phyloP scores from a whole-genome alignment of 2,888 invertebrate genomes.

The Acrobasis suavella region DNA sequence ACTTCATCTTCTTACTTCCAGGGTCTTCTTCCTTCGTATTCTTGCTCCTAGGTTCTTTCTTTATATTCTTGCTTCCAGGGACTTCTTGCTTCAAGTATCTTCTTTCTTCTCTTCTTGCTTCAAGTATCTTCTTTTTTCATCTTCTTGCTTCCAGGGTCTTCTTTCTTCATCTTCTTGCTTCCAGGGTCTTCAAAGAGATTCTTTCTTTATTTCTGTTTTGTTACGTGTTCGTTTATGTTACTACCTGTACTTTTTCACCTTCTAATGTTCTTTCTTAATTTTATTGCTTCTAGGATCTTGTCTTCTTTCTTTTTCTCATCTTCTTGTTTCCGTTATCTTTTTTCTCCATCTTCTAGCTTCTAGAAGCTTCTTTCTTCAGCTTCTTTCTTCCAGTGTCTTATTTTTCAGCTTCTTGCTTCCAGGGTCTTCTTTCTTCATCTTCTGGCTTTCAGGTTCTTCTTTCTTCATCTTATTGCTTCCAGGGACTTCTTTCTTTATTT shows the following conservation, averaged over 20 bases:
- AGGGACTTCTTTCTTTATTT: conserved; percentile 25
- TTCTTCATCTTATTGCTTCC: conserved; percentile 23
- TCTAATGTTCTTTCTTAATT: conserved; percentile 22
- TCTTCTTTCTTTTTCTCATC: conserved; percentile 23
- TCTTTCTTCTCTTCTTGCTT: conserved; percentile 25
- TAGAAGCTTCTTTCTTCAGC: not conserved
- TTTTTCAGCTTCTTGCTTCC: not conserved
- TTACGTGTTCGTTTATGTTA: too few relatives aligned
- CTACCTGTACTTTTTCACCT: too few relatives aligned
- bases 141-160: conserved; percentile 18
- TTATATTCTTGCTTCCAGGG: conserved; percentile 2
- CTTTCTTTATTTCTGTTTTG: too few relatives aligned
- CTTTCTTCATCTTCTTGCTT: conserved; percentile 23
- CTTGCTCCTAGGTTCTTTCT: conserved; percentile 21
- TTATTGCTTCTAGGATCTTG: not conserved
- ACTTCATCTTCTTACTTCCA: conserved; percentile 14
- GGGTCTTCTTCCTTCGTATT: conserved; percentile 26
- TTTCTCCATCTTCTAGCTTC: conserved; percentile 21
- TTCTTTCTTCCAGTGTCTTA: conserved; percentile 8
- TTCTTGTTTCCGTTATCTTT: conserved; percentile 14
- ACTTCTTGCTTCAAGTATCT: conserved; percentile 6
- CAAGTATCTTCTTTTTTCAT: conserved; percentile 21
- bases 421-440: conserved; percentile 21
- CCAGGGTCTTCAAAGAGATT: conserved; percentile 21
- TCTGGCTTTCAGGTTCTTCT: conserved; percentile 4